phyloP scores from a whole-genome alignment of 2,797 vertebrate species.

The Yasuhikotakia modesta region DNA sequence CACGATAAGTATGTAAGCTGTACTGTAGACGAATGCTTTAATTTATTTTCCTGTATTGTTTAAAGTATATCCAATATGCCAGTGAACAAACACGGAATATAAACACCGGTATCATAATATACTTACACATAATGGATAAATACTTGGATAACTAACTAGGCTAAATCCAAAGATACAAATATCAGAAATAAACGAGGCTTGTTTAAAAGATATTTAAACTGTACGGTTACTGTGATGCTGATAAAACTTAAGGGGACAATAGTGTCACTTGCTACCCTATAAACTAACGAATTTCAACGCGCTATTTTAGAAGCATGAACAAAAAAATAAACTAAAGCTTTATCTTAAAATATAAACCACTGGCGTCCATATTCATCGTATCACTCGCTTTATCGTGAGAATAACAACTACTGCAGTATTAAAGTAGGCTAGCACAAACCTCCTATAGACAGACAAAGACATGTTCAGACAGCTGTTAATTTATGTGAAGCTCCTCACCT shows the following conservation, averaged over 20 bases:
- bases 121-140: not conserved
- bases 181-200: not conserved
- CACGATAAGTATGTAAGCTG: not conserved
- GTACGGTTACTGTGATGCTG: not conserved
- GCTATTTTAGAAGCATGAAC: not conserved
- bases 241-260: not conserved
- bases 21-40: not conserved
- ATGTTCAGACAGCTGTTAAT: conserved; percentile 20
- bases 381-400: conserved; percentile 80
- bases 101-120: not conserved
- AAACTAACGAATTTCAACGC: too few species aligned
- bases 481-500: conserved; percentile 37
- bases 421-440: conserved; percentile 74
- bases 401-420: conserved; percentile 78
- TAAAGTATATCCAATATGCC: not conserved
- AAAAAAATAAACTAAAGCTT: conserved; percentile 44
- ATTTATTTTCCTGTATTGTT: not conserved
- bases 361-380: conserved; percentile 76
- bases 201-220: not conserved
- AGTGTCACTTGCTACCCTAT: too few species aligned
- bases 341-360: conserved; percentile 60
- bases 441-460: conserved; percentile 69
- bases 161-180: not conserved
- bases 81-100: not conserved
- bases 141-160: not conserved